These are phyloP conservation scores for Acromyrmex charruanus DNA, from an alignment of 1,140 invertebrate species.

Conservation along the genomic window DNA sequence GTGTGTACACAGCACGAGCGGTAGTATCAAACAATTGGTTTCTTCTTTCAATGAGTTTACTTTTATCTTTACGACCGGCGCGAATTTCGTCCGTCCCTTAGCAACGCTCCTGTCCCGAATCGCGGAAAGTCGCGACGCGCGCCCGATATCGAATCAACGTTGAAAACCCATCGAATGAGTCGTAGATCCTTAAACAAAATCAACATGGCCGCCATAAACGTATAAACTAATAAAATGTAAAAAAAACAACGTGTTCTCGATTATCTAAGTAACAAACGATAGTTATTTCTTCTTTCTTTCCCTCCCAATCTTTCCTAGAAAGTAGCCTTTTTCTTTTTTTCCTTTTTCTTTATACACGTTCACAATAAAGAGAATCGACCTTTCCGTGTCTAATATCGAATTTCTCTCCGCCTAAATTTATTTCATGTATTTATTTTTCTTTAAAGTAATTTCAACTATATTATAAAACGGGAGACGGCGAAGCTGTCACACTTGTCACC, in stretches of 20 bases:
- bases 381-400: slow-evolving; percentile 46
- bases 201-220: slow-evolving; percentile 86
- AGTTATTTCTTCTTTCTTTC: slow-evolving; percentile 78
- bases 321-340: slow-evolving; percentile 72
- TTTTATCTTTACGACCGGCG: slow-evolving; percentile 19
- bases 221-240: slow-evolving; percentile 87
- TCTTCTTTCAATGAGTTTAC: slow-evolving; percentile 18
- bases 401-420: slow-evolving; percentile 45
- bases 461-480: slow-evolving; percentile 56
- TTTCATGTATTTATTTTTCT: slow-evolving; percentile 53
- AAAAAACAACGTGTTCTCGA: slow-evolving; percentile 86
- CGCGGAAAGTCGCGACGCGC: slow-evolving; percentile 60
- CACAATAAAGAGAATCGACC: slow-evolving; percentile 59
- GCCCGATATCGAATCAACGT: slow-evolving; percentile 73
- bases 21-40: slow-evolving; percentile 35
- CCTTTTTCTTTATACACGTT: slow-evolving; percentile 60
- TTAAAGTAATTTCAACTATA: slow-evolving; percentile 63
- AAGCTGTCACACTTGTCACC: not conserved
- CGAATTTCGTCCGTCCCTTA: slow-evolving; percentile 26
- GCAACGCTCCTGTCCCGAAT: slow-evolving; percentile 18
- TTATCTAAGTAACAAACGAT: slow-evolving; percentile 87
- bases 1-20: slow-evolving; percentile 32
- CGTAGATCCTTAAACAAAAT: slow-evolving; percentile 85
- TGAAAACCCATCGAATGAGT: slow-evolving; percentile 78
- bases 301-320: slow-evolving; percentile 67